These are phyloP conservation scores for Alligator sinensis DNA, from an alignment of 2,113 vertebrate genomes.

Conservation along the genomic window DNA sequence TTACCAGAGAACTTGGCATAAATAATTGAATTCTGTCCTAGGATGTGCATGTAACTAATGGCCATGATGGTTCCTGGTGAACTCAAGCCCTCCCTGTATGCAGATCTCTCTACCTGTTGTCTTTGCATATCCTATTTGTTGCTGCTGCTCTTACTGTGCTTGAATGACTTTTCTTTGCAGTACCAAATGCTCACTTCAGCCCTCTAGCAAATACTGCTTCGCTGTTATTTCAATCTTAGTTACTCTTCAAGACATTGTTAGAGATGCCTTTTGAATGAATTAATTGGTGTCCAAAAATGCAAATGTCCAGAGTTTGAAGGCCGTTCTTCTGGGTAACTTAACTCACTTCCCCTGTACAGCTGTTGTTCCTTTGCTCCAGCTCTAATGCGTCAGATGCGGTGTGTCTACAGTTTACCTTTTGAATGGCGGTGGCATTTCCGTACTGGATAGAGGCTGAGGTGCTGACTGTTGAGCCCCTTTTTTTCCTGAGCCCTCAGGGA, in stretches of 20 bases:
- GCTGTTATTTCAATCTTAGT: not conserved
- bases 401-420: too few relatives aligned
- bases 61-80: not conserved
- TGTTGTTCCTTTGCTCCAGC: not conserved
- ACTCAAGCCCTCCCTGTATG: not conserved
- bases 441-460: too few relatives aligned
- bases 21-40: not conserved
- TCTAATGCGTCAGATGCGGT: not conserved
- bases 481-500: not conserved
- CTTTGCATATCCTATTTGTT: not conserved
- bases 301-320: not conserved
- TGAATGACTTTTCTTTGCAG: not conserved
- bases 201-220: not conserved
- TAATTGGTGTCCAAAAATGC: not conserved
- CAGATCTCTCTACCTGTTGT: not conserved
- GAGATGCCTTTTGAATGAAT: not conserved
- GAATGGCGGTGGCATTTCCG: too few relatives aligned
- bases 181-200: not conserved
- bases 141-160: not conserved
- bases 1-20: not conserved
- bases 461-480: not conserved
- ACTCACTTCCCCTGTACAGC: not conserved
- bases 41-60: not conserved
- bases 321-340: not conserved
- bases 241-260: not conserved